Conservation (phyloP, 2,888 invertebrate species). For the Hydroisotoma schaefferi region DNA sequence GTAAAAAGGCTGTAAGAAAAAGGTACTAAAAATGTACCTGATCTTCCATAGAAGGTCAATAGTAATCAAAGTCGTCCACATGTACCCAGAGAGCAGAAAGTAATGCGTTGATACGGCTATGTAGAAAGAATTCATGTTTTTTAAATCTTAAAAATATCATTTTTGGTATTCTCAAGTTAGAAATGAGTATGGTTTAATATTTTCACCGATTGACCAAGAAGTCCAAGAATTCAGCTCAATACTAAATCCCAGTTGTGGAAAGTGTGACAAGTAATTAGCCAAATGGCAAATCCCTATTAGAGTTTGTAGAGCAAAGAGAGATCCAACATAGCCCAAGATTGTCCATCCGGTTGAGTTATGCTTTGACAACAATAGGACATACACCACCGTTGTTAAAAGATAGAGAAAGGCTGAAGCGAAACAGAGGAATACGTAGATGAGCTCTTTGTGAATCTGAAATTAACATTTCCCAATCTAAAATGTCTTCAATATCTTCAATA, state of each 20-base stretch:
- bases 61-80: not conserved
- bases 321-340: not conserved
- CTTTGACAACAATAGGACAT: not conserved
- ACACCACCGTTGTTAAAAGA: not conserved
- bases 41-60: not conserved
- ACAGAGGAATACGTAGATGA: slow-evolving; percentile 1
- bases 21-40: not conserved
- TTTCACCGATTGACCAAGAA: not conserved
- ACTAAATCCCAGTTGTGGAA: not conserved
- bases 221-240: not conserved
- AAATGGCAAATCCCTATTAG: not conserved
- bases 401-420: not conserved
- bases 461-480: not conserved
- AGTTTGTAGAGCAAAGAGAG: not conserved
- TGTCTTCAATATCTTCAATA: not conserved
- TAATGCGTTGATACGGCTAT: not conserved
- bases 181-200: not conserved
- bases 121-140: not conserved
- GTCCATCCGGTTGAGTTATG: not conserved
- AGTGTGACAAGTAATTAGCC: not conserved
- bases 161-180: not conserved
- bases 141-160: not conserved
- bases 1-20: too few relatives aligned
- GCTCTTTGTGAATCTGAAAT: too few relatives aligned
- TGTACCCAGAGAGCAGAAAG: not conserved